phyloP scores from a whole-genome alignment of 2,888 invertebrate genomes.

The Punctoribates punctum region DNA sequence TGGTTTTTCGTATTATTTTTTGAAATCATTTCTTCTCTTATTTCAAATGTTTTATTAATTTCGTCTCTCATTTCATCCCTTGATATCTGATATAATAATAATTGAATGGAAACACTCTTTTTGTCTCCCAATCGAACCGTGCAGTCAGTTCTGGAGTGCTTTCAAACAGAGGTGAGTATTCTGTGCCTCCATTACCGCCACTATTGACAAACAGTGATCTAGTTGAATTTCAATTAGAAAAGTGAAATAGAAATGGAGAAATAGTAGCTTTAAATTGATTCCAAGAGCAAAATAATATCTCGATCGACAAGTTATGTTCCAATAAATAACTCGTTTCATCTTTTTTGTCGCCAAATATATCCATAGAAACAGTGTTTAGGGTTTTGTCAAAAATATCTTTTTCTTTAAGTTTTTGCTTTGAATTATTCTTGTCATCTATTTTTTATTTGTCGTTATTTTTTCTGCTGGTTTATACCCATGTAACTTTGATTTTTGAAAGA shows the following conservation, averaged over 20 bases:
- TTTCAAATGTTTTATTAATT: no score
- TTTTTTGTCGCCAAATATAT: background rate
- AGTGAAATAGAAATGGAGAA: slow-evolving; percentile 12
- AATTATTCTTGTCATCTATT: background rate
- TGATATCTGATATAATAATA: slow-evolving; percentile 9
- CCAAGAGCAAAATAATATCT: background rate
- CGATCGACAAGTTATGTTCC: slow-evolving; percentile 34
- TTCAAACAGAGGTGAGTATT: slow-evolving; percentile 93
- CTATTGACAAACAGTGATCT: background rate
- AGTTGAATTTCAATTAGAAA: background rate
- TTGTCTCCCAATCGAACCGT: slow-evolving; percentile 27
- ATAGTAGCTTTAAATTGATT: slow-evolving; percentile 20
- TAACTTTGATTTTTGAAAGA: background rate
- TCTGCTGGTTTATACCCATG: background rate
- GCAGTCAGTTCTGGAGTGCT: slow-evolving; percentile 96
- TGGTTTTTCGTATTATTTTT: background rate
- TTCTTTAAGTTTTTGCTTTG: background rate
- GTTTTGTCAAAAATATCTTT: background rate
- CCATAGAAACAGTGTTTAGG: background rate
- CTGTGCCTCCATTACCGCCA: slow-evolving; percentile 20
- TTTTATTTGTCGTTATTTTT: background rate
- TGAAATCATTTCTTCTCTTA: background rate
- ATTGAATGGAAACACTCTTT: background rate
- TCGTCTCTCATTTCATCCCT: background rate
- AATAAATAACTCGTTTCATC: slow-evolving; percentile 23